Base-by-base conservation (phyloP, 1,140 invertebrate species). In the Macrobrachium rosenbergii region DNA sequence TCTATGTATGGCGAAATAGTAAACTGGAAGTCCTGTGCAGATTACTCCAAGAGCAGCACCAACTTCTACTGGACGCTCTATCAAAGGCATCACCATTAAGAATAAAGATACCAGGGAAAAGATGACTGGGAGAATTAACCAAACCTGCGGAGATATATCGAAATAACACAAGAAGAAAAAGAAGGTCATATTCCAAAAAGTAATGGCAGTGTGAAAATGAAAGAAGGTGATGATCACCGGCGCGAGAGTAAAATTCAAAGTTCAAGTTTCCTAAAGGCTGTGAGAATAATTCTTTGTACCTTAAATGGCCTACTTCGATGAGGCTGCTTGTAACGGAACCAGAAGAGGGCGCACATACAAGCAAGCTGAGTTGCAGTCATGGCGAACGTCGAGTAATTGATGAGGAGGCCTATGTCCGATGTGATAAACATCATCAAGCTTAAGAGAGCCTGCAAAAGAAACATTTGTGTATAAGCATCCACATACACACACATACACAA, bases 331-430 rank as follows among this genome's bases (percentile, higher is more conserved):
- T 94, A 94, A 73, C 98, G 94, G 91, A 99, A 92, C 94, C 96
- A 98, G 11, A 99, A 92, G 58, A 99, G 92, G 28, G 97, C 97
- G 17, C 94, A 93, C 0, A 99, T 95, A 12, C 97, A 98, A 45
- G 96, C 92, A 19, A 96, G 94, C n/a, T 96, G 98, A 91, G 99
- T 98, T 14, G 97, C 92, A 12, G 97, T 95, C 92, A 99, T 97
- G 69, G 98, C 96, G 91, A 98, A 98, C 75, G 96, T 96, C 28
- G 98, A 96, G 92, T 98, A 99, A 91, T 98, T 97, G 88, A 99
- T 98, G 21, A 99, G 94, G 6, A 94, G 94, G 92, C 97, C 97
- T n/a, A 98, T 95, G 92, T 99, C 95, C 90, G 95, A 95, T 43
- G 95, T 95, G 82, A 95, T 94, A 85, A 99, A 92, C 95, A 98